phyloP scores from a whole-genome alignment of 2,888 invertebrate species.

The Tinea pellionella region DNA sequence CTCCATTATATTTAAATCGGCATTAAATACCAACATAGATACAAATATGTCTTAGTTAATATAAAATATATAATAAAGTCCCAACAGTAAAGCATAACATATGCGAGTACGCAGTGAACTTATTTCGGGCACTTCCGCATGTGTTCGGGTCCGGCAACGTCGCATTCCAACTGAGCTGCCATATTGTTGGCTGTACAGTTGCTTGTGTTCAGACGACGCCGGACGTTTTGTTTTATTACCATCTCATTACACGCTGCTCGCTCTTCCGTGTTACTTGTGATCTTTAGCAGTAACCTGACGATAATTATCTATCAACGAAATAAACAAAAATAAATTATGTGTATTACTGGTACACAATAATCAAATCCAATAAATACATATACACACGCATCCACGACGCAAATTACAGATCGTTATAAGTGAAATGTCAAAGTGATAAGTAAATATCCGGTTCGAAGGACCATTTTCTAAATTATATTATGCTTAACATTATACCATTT shows the following conservation, averaged over 20 bases:
- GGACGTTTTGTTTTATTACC: constrained; percentile 15
- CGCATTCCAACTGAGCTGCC: constrained; percentile 17
- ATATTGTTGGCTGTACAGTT: constrained; percentile 17
- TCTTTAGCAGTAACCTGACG: not conserved
- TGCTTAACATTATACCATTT: no score
- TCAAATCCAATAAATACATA: no score
- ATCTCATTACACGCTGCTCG: not conserved
- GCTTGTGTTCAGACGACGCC: constrained; percentile 8
- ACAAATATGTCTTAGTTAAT: no score
- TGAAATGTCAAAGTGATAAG: no score
- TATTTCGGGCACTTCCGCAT: constrained; percentile 47
- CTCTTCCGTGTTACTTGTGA: constrained; percentile 13
- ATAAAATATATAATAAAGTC: not conserved
- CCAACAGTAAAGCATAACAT: not conserved
- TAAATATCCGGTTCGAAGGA: no score
- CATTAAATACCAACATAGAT: no score
- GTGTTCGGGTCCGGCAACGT: constrained; percentile 15
- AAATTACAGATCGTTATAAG: no score
- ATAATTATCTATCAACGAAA: not conserved
- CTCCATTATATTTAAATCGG: not conserved
- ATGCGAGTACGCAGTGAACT: constrained; percentile 38
- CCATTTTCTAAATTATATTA: no score
- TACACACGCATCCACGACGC: no score
- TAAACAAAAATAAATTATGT: not conserved
- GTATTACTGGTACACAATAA: no score